Evolutionary conservation across 2,888 invertebrate genomes (phyloP), one percentile per base, ranked within the genome.

Genomic region (Antheraea yamamai): DNA sequence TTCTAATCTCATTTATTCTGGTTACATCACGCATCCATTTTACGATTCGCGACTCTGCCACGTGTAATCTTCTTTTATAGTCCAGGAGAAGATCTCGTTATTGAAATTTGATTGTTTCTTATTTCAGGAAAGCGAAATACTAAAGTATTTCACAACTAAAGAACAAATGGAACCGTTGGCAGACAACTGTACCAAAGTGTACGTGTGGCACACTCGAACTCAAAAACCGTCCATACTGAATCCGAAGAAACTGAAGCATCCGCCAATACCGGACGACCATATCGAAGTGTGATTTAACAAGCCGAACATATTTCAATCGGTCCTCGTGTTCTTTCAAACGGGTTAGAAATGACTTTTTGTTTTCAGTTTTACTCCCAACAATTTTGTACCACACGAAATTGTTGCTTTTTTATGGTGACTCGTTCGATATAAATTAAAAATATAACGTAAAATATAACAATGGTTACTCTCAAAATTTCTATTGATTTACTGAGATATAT

Each of bases 141-240:
- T 98, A 4, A 95, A 96, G 79, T 96, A 97, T 84, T 95, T 98
- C 77, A 96, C 96, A 0, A 96, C 96, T 0, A 95, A 95, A 79
- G 96, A 96, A 7, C 96, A 98, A 72, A 89, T 99, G 74, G 99
- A 99, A 90, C 98, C 99, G 0, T 93, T 98, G 78, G 99, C 99
- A 0, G 97, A 98, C 80, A 96, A 96, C 81, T 99, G 99, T 85
- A 97, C 97, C 0, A 98, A 98, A 94, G 97, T 99, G n/a, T 97
- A 98, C 78, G 99, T 99, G 0, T 99, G 99, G 99, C 99, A 99
- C 88, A 99, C 99, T 4, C 96, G 99, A 84, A 99, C 99, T 0
- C 98, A 99, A 89, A 97, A 97, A 83, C 97, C 99, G 0, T 96
- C 96, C 72, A 95, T 99, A 75, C 95, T 95, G n/a, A 90, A 89